Conservation (phyloP, 2,113 vertebrate genomes). For the Columba livia region DNA sequence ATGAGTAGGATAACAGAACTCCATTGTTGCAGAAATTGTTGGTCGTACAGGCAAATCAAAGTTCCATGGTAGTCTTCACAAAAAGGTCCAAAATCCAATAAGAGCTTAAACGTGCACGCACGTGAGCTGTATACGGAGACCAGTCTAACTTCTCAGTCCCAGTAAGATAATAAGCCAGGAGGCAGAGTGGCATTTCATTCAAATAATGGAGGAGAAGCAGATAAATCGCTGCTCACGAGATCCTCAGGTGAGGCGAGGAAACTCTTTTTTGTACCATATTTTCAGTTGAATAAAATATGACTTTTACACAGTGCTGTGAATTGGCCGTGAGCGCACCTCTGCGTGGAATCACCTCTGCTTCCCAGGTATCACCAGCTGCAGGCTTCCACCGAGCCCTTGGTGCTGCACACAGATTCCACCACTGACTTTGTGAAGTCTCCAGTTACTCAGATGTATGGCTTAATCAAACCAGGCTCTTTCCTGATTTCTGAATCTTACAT, state of each 20-base stretch:
- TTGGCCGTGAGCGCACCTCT: neutral
- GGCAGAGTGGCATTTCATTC: neutral
- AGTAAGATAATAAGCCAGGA: neutral
- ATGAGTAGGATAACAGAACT: neutral
- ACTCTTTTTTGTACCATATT: neutral
- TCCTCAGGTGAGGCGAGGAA: neutral
- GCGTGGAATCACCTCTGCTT: slow-evolving; percentile 8
- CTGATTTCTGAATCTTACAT: neutral
- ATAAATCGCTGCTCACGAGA: neutral
- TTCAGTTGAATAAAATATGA: slow-evolving; percentile 45
- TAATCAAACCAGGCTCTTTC: slow-evolving; percentile 7
- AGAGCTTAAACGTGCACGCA: too few relatives aligned
- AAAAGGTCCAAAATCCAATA: neutral
- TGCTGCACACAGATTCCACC: neutral
- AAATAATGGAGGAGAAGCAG: neutral
- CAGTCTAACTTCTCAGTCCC: neutral
- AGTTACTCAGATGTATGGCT: neutral
- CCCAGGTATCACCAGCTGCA: neutral
- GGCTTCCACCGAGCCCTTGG: neutral
- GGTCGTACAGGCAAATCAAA: neutral
- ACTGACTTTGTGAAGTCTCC: neutral
- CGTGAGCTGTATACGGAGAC: neutral
- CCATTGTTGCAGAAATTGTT: neutral
- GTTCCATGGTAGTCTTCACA: neutral
- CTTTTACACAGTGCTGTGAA: neutral